Conservation (phyloP, 2,113 vertebrate genomes). For the Menura novaehollandiae region DNA sequence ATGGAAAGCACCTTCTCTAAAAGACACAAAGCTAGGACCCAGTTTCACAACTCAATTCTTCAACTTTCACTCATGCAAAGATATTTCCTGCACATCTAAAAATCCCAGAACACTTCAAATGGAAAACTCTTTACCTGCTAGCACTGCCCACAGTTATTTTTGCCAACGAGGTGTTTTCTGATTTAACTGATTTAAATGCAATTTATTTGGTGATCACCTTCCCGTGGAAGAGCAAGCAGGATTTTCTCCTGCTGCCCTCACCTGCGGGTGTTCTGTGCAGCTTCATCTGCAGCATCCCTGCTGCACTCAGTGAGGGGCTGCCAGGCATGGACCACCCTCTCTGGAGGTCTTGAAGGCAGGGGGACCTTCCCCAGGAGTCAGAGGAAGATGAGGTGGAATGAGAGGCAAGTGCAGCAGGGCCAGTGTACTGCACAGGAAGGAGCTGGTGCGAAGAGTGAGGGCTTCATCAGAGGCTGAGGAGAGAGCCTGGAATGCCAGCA, state of each 20-base stretch:
- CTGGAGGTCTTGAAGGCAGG: not conserved
- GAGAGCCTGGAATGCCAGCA: not conserved
- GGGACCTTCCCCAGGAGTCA: not conserved
- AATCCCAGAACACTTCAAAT: not conserved
- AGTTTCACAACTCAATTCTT: not conserved
- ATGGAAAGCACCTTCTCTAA: not conserved
- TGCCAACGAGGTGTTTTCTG: not conserved
- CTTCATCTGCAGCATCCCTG: not conserved
- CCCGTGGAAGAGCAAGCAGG: not conserved
- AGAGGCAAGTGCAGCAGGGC: not conserved
- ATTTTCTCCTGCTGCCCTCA: not conserved
- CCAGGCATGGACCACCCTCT: not conserved
- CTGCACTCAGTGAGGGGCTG: not conserved
- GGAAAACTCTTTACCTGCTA: not conserved
- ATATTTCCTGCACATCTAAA: not conserved
- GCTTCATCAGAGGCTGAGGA: not conserved
- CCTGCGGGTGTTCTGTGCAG: not conserved
- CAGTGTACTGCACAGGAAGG: not conserved
- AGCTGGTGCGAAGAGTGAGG: rapidly evolving
- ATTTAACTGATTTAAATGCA: not conserved
- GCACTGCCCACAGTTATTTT: not conserved
- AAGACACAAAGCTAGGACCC: not conserved
- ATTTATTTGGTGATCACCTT: not conserved
- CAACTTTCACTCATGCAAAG: not conserved
- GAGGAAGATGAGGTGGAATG: not conserved